Conservation (phyloP, 1,140 invertebrate species). For the Heliconius nattereri region DNA sequence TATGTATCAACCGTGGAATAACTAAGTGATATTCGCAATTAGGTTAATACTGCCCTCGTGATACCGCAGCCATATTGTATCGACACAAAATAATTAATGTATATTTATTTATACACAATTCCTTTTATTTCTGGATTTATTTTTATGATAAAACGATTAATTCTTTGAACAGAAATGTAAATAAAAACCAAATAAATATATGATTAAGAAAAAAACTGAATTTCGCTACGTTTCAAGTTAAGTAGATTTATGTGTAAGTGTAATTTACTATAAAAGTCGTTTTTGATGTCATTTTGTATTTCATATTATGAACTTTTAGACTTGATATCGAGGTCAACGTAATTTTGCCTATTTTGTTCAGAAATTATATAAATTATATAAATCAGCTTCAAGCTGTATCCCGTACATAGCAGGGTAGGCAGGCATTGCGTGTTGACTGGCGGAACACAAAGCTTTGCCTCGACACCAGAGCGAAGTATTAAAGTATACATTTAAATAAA, state of each 20-base stretch:
- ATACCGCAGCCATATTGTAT: not conserved
- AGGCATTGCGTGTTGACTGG: too few species aligned
- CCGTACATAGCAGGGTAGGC: too few species aligned
- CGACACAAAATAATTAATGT: not conserved
- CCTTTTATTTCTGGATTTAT: not conserved
- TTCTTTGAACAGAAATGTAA: not conserved
- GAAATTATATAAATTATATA: too few species aligned
- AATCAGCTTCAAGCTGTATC: too few species aligned
- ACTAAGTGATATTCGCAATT: constrained; percentile 3
- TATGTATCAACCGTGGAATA: not conserved
- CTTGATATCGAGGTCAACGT: not conserved
- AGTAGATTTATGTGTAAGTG: not conserved
- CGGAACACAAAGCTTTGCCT: too few species aligned
- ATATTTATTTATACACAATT: not conserved
- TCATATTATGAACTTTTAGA: not conserved
- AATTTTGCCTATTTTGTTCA: not conserved
- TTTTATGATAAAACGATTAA: not conserved
- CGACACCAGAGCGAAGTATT: too few species aligned
- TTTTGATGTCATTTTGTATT: not conserved
- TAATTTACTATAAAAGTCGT: not conserved
- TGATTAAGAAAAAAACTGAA: not conserved
- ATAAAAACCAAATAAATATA: not conserved
- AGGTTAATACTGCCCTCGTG: constrained; percentile 1
- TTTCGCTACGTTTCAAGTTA: not conserved
- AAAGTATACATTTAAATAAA: too few species aligned